Evolutionary conservation across 2,797 vertebrate species (phyloP).

Genomic region (Salmo trutta): DNA sequence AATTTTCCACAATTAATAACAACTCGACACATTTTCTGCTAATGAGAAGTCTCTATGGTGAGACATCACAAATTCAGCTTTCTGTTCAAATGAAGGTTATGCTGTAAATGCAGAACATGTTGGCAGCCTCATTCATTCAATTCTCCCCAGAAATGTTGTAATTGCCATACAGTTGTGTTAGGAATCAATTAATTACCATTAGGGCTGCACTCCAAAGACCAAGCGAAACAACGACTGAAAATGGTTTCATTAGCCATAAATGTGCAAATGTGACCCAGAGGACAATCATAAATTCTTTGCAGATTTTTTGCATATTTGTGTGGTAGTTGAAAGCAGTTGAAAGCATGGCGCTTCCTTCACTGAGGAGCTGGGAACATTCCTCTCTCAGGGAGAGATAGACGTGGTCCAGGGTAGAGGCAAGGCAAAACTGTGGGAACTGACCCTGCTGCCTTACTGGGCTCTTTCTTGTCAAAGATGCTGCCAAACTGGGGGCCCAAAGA

Average conservation of each 20-base stretch:
- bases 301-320: slow-evolving; percentile 73
- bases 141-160: slow-evolving; percentile 74
- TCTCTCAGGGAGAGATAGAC: slow-evolving; percentile 44
- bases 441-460: slow-evolving; percentile 34
- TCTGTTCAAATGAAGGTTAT: slow-evolving; percentile 75
- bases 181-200: slow-evolving; percentile 82
- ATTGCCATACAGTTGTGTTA: slow-evolving; percentile 71
- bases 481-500: slow-evolving; percentile 7
- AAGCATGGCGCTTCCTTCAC: slow-evolving; percentile 54
- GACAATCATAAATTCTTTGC: slow-evolving; percentile 68
- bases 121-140: slow-evolving; percentile 64
- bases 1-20: slow-evolving; percentile 51
- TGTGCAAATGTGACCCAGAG: slow-evolving; percentile 78
- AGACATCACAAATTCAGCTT: slow-evolving; percentile 62
- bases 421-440: slow-evolving; percentile 52
- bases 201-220: slow-evolving; percentile 63
- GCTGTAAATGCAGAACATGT: slow-evolving; percentile 71
- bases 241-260: slow-evolving; percentile 74
- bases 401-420: slow-evolving; percentile 41
- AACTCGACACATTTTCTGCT: slow-evolving; percentile 57
- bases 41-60: slow-evolving; percentile 66
- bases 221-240: slow-evolving; percentile 56
- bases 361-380: slow-evolving; percentile 65
- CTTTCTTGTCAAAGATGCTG: slow-evolving; percentile 46
- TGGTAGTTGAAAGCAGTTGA: slow-evolving; percentile 69